Conservation (phyloP, 1,140 invertebrate species). For the Zaprionus gabonicus region DNA sequence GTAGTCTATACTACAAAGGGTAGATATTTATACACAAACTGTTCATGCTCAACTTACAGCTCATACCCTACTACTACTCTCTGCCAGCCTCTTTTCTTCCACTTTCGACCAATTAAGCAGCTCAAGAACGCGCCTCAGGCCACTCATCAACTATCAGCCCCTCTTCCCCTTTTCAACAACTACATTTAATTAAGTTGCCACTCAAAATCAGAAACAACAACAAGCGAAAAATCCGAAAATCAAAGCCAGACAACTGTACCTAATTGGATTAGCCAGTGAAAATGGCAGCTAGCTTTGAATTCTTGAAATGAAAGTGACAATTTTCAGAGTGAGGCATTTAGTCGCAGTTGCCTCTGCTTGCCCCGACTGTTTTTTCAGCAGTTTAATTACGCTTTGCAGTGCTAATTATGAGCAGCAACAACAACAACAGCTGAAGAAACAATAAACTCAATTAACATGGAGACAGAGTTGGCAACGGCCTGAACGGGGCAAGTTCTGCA, state of each 20-base stretch:
- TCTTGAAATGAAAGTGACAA: constrained; percentile 78
- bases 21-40: too few relatives aligned
- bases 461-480: background rate
- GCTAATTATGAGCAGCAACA: constrained; percentile 55
- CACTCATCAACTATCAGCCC: background rate
- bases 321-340: constrained; percentile 13
- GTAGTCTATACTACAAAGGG: too few relatives aligned
- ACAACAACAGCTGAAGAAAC: constrained; percentile 19
- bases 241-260: constrained; percentile 60
- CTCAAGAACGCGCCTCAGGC: background rate
- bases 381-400: constrained; percentile 53
- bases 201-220: constrained; percentile 2
- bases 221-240: constrained; percentile 11
- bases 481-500: constrained; percentile 52
- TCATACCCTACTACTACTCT: background rate
- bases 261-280: constrained; percentile 67
- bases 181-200: constrained; percentile 42
- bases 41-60: background rate
- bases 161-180: background rate
- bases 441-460: constrained; percentile 75
- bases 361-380: background rate
- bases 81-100: background rate
- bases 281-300: constrained; percentile 55
- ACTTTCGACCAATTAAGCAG: constrained; percentile 2
- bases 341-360: background rate